phyloP scores from a whole-genome alignment of 2,888 invertebrate species.

The Hirtodrosophila cameraria region DNA sequence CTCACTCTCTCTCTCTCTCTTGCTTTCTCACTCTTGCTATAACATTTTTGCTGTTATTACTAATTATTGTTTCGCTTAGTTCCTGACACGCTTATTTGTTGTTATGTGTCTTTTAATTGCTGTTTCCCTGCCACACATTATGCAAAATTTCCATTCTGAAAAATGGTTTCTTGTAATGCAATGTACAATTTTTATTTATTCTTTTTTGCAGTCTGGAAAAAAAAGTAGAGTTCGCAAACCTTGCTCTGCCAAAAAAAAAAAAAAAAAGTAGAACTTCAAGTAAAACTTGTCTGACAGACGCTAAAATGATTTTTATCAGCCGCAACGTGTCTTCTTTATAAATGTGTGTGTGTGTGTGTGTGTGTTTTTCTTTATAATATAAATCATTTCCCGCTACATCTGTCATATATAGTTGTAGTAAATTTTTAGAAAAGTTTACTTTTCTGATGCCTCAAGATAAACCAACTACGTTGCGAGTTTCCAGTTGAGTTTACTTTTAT shows the following conservation, averaged over 20 bases:
- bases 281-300: constrained; percentile 26
- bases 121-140: constrained; percentile 65
- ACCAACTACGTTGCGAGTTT: constrained; percentile 18
- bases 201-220: constrained; percentile 1
- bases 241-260: constrained; percentile 25
- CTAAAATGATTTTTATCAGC: constrained; percentile 73
- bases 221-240: no score
- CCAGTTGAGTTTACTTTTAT: no score
- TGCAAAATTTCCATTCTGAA: constrained; percentile 57
- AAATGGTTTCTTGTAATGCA: constrained; percentile 73
- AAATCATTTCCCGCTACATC: constrained; percentile 65
- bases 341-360: neutral
- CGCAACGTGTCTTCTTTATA: constrained; percentile 54
- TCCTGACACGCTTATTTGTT: constrained; percentile 77
- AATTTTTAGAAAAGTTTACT: constrained; percentile 46
- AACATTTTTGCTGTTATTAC: constrained; percentile 52
- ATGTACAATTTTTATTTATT: constrained; percentile 21
- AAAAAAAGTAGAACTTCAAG: neutral
- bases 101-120: constrained; percentile 81
- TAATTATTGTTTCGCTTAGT: constrained; percentile 81
- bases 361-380: constrained; percentile 31
- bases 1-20: constrained; percentile 21
- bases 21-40: constrained; percentile 54
- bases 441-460: constrained; percentile 39
- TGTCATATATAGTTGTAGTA: constrained; percentile 57